A percentile compares a stretch with the other conserved stretches of the same genome.
These are phyloP conservation scores for Zosterops borbonicus DNA, from an alignment of 2,113 vertebrate genomes.

Conservation along the genomic window DNA sequence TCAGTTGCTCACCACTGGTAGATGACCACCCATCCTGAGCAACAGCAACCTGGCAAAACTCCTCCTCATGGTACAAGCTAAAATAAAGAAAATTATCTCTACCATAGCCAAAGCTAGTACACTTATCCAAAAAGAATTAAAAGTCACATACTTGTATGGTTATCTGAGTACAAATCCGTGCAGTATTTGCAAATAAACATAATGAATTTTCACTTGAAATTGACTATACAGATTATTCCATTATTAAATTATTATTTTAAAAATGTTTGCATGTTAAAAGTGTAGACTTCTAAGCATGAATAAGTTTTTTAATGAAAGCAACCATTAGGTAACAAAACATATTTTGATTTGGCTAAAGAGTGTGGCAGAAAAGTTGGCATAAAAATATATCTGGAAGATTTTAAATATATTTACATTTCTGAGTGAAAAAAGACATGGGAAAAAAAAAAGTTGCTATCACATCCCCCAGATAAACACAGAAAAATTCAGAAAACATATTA, in stretches of 20 bases:
- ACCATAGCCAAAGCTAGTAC: neutral
- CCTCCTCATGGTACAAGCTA: neutral
- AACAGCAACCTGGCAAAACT: neutral
- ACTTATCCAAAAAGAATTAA: neutral
- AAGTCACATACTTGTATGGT: neutral
- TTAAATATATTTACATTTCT: neutral
- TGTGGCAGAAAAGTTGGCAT: neutral
- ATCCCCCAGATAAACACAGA: neutral
- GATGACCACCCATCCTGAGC: fast-evolving
- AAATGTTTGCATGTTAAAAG: neutral
- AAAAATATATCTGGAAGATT: neutral
- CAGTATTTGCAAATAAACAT: neutral
- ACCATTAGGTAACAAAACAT: neutral
- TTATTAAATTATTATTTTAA: neutral
- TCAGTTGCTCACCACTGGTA: neutral
- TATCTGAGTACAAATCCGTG: neutral
- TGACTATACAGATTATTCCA: neutral
- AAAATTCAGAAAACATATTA: neutral
- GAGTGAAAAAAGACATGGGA: neutral
- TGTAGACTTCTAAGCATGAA: neutral
- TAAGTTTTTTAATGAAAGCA: neutral
- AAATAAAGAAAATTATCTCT: neutral
- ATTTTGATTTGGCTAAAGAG: neutral
- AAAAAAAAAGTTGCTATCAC: neutral
- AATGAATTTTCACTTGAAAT: neutral